These are phyloP conservation scores for Ceramica pisi DNA, from an alignment of 2,888 invertebrate species.

Conservation along the genomic window DNA sequence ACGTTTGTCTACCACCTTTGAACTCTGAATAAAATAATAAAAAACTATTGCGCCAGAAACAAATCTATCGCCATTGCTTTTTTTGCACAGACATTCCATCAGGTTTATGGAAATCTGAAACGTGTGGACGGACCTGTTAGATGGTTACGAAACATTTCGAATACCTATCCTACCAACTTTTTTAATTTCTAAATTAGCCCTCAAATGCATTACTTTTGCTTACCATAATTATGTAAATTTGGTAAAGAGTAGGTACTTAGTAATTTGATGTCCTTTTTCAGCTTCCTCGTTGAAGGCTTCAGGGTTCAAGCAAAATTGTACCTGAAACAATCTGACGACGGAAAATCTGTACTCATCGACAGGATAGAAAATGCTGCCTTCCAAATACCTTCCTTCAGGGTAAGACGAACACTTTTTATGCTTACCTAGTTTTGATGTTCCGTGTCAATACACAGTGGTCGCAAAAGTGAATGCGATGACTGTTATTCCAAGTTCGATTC, in stretches of 20 bases:
- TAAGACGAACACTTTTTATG: slow-evolving; percentile 53
- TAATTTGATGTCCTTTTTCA: slow-evolving; percentile 60
- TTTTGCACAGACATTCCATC: no score
- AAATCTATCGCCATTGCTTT: no score
- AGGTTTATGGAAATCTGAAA: no score
- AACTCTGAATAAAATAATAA: no score
- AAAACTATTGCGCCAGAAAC: no score
- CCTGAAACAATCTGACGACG: slow-evolving; percentile 81
- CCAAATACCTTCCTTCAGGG: slow-evolving; percentile 78
- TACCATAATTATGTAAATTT: neutral
- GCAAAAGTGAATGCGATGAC: neutral
- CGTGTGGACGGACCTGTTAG: no score
- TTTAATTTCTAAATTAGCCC: no score
- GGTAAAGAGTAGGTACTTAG: neutral
- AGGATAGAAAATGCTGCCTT: slow-evolving; percentile 77
- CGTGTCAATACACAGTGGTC: neutral
- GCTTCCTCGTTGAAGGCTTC: slow-evolving; percentile 79
- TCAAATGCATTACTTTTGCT: no score
- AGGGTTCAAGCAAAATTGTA: slow-evolving; percentile 73
- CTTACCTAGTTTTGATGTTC: neutral
- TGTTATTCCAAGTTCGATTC: no score
- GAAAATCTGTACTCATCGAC: slow-evolving; percentile 77
- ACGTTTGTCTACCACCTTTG: no score
- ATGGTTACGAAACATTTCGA: no score
- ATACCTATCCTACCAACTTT: no score